These are phyloP conservation scores for Gymnoscopelus braueri DNA, from an alignment of 2,797 vertebrate species.

Conservation along the genomic window DNA sequence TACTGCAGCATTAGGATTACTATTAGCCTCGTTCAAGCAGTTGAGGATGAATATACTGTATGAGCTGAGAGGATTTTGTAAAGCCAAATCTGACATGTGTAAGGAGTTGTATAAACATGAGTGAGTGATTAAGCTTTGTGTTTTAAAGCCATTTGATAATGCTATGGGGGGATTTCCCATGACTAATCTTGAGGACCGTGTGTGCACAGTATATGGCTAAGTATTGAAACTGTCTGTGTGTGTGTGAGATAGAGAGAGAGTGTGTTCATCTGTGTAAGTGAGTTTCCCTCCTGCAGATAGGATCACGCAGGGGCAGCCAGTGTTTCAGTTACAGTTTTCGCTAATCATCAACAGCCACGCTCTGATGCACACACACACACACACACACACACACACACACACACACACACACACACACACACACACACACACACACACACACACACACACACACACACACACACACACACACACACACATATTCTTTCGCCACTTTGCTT, in stretches of 20 bases:
- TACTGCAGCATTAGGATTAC: too few species aligned
- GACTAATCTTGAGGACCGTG: constrained; percentile 3
- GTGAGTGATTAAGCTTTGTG: background rate
- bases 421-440: constrained; percentile 23
- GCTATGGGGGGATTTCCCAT: background rate
- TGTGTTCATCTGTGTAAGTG: constrained; percentile 7
- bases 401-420: background rate
- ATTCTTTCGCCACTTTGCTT: constrained; percentile 3
- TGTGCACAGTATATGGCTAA: constrained; percentile 7
- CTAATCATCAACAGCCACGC: constrained; percentile 71
- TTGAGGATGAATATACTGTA: too few species aligned
- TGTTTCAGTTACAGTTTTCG: constrained; percentile 74
- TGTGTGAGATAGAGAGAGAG: background rate
- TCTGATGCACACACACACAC: background rate
- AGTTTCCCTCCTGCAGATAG: constrained; percentile 68
- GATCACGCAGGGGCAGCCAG: constrained; percentile 45
- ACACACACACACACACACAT: constrained; percentile 1
- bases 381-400: constrained; percentile 14
- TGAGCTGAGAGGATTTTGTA: too few species aligned
- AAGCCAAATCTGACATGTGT: background rate
- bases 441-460: constrained; percentile 4
- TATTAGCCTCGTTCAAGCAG: too few species aligned
- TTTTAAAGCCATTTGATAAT: background rate
- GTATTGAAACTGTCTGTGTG: constrained; percentile 11
- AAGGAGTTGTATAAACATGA: background rate